These are phyloP conservation scores for Ophion costatus DNA, from an alignment of 2,888 invertebrate genomes.

Conservation along the genomic window DNA sequence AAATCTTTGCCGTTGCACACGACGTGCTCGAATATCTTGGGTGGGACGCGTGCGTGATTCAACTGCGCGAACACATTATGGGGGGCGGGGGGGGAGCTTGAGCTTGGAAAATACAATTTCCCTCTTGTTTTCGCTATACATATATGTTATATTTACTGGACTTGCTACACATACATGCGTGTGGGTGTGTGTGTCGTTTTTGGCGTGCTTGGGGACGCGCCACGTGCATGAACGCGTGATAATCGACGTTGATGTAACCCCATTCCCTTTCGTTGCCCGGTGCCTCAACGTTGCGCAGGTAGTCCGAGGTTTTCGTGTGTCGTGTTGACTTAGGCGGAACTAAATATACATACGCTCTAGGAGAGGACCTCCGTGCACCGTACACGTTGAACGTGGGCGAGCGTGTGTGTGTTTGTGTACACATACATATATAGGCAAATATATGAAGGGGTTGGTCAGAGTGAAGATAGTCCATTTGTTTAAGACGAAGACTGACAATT, in stretches of 20 bases:
- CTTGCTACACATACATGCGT: not conserved
- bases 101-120: slow-evolving; percentile 56
- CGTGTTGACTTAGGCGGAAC: slow-evolving; percentile 58
- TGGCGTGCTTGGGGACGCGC: slow-evolving; percentile 27
- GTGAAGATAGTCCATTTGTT: slow-evolving; percentile 23
- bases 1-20: not conserved
- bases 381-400: not conserved
- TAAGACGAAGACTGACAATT: slow-evolving; percentile 20
- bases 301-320: slow-evolving; percentile 59
- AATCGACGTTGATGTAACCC: slow-evolving; percentile 59
- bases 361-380: slow-evolving; percentile 1
- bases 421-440: not conserved
- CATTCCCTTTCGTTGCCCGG: not conserved
- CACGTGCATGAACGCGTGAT: slow-evolving; percentile 60
- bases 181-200: not conserved
- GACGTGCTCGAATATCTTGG: slow-evolving; percentile 6
- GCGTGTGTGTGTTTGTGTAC: slow-evolving; percentile 11
- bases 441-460: not conserved
- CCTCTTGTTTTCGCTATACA: slow-evolving; percentile 22
- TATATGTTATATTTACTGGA: not conserved
- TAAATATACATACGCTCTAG: slow-evolving; percentile 50
- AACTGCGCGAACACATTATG: not conserved
- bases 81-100: slow-evolving; percentile 31
- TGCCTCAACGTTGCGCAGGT: slow-evolving; percentile 31
- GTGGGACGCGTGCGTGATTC: not conserved